A percentile compares a stretch with the other conserved stretches of the same genome.
phyloP scores from a whole-genome alignment of 2,797 vertebrate genomes.

The Myotis findleyi region DNA sequence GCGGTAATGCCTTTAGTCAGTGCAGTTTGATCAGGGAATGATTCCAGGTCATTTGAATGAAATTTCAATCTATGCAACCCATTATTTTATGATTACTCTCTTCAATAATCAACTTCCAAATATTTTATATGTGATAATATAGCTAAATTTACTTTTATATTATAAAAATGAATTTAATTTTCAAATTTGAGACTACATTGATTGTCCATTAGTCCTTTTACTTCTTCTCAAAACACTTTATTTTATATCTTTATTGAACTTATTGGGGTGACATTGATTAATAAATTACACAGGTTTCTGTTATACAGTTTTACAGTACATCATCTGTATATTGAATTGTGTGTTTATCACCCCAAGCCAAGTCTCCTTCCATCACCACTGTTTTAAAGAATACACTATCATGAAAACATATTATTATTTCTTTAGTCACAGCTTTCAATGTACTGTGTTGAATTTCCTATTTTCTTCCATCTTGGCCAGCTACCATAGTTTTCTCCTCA shows the following conservation, averaged over 20 bases:
- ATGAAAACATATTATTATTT: conserved; percentile 18
- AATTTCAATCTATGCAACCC: background rate
- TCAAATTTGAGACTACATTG: background rate
- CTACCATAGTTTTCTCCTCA: background rate
- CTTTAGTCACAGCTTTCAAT: conserved; percentile 3
- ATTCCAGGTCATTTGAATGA: background rate
- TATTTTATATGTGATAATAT: background rate
- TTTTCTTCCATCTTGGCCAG: background rate
- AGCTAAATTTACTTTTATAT: background rate
- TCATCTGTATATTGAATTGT: no score
- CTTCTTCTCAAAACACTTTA: background rate
- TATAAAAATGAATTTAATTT: background rate
- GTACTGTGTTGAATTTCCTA: background rate
- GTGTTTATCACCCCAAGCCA: no score
- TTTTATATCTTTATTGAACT: no score
- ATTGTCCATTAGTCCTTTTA: background rate
- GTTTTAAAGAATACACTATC: background rate
- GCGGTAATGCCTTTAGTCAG: background rate
- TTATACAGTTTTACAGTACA: no score
- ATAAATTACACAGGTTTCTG: no score
- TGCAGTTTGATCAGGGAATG: background rate
- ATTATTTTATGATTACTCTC: background rate
- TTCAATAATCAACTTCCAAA: background rate
- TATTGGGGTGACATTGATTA: no score
- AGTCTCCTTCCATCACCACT: no score